Percentiles rank a stretch among this genome's conserved stretches.
Conservation (phyloP, 2,113 vertebrate species). For the Donacobius atricapilla region DNA sequence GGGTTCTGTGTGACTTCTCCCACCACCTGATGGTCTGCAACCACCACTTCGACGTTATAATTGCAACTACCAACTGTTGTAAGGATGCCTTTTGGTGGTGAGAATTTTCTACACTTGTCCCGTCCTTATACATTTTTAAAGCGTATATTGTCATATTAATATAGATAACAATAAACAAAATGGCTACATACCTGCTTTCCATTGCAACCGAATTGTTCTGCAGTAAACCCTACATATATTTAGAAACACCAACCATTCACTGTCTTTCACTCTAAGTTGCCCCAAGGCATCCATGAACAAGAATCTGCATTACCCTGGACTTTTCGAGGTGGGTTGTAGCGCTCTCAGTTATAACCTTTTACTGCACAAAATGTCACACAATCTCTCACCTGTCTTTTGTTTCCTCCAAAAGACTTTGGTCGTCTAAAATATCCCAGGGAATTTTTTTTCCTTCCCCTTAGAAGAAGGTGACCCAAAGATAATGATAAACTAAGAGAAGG, state of each 20-base stretch:
- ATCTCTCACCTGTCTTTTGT: not conserved
- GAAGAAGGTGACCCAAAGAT: not conserved
- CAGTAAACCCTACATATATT: not conserved
- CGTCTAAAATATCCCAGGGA: not conserved
- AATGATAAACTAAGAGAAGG: not conserved
- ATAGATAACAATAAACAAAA: not conserved
- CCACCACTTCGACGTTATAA: not conserved
- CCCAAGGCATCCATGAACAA: not conserved
- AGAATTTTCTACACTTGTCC: not conserved
- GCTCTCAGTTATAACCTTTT: not conserved
- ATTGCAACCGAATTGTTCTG: not conserved
- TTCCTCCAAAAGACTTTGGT: not conserved
- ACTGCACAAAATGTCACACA: not conserved
- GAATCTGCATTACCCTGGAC: not conserved
- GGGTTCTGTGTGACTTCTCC: not conserved
- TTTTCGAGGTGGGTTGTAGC: not conserved
- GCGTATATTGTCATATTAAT: not conserved
- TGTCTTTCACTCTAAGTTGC: not conserved
- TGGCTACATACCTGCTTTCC: not conserved
- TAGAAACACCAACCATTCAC: not conserved
- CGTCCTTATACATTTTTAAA: not conserved
- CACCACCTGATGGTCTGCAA: not conserved
- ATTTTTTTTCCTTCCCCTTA: not conserved
- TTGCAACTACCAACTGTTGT: not conserved
- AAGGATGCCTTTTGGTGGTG: not conserved